phyloP scores from a whole-genome alignment of 2,888 invertebrate species.

The Synanthedon vespiformis region DNA sequence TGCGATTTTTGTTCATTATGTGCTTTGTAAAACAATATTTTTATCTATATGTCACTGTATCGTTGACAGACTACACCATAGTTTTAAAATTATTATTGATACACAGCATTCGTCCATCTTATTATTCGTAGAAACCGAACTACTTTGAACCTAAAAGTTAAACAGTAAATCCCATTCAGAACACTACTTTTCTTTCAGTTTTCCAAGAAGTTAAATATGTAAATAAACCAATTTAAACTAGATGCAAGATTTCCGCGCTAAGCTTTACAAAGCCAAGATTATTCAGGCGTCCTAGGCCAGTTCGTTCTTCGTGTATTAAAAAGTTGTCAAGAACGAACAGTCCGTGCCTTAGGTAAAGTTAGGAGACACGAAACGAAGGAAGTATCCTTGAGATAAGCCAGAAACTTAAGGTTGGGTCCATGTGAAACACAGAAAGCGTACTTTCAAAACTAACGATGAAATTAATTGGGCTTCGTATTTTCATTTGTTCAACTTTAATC shows the following conservation, averaged over 20 bases:
- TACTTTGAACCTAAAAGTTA: too few relatives aligned
- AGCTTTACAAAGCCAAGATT: background rate
- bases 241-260: background rate
- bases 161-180: too few relatives aligned
- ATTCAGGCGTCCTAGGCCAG: constrained; percentile 1
- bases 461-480: too few relatives aligned
- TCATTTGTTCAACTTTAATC: too few relatives aligned
- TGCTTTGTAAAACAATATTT: too few relatives aligned
- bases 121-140: too few relatives aligned
- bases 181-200: background rate
- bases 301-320: constrained; percentile 12
- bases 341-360: constrained; percentile 21
- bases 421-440: background rate
- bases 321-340: constrained; percentile 18
- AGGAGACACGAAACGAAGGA: constrained; percentile 9
- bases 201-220: background rate
- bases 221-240: background rate
- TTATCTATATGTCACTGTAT: too few relatives aligned
- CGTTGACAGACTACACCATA: too few relatives aligned
- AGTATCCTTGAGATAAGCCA: constrained; percentile 23
- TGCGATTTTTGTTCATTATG: too few relatives aligned
- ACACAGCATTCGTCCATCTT: too few relatives aligned
- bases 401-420: background rate
- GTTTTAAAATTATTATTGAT: too few relatives aligned
- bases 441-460: too few relatives aligned